Percentiles rank a stretch among this genome's conserved stretches.
Conservation (phyloP, 2,113 vertebrate genomes). For the Nannobrachium achirus region DNA sequence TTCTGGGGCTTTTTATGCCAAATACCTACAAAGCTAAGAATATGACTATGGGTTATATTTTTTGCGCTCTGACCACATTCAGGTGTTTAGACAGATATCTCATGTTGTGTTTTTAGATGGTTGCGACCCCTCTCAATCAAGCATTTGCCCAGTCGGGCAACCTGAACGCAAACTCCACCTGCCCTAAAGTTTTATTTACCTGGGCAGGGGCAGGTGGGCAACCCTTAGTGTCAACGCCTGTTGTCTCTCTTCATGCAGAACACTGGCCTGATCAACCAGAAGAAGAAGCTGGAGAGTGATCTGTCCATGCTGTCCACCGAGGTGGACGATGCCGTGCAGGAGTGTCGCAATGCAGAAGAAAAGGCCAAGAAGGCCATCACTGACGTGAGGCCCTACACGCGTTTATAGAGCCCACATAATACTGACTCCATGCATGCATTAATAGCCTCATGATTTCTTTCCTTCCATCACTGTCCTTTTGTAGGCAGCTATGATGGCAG, state of each 20-base stretch:
- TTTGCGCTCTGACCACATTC: no score
- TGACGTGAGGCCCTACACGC: constrained; percentile 78
- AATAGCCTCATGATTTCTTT: neutral
- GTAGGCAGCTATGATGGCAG: constrained; percentile 96
- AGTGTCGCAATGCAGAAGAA: constrained; percentile 89
- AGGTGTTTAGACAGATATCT: neutral
- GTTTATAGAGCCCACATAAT: neutral
- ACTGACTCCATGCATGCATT: neutral
- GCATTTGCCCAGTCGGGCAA: no score
- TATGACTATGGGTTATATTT: no score
- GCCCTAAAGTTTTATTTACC: no score
- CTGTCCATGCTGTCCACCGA: constrained; percentile 84
- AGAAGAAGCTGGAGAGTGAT: constrained; percentile 92
- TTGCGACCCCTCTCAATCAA: no score
- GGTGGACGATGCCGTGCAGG: constrained; percentile 89
- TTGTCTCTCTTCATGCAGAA: constrained; percentile 77
- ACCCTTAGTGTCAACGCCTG: no score
- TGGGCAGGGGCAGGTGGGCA: no score
- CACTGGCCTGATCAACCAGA: constrained; percentile 89
- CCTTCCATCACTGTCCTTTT: neutral
- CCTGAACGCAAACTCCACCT: no score
- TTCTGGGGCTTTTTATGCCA: no score
- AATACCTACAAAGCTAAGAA: no score
- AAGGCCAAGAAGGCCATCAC: constrained; percentile 96
- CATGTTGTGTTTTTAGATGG: no score